Percentiles rank a stretch among this genome's conserved stretches.
Conservation (phyloP, 2,113 vertebrate genomes). For the Chionis minor region DNA sequence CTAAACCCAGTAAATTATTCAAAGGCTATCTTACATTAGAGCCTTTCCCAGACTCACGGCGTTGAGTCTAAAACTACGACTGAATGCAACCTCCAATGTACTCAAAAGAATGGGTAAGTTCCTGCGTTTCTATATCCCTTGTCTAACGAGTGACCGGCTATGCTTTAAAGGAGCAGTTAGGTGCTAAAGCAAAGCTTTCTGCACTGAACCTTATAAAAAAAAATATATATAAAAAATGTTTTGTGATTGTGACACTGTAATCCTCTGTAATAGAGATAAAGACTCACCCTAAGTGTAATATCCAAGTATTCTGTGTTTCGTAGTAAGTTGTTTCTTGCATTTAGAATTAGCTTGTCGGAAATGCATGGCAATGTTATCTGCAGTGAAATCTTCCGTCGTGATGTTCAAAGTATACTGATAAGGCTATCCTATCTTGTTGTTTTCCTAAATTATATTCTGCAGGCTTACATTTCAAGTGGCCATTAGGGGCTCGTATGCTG, state of each 20-base stretch:
- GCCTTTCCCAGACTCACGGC: conserved; percentile 90
- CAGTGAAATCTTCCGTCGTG: conserved; percentile 77
- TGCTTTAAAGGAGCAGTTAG: conserved; percentile 51
- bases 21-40: conserved; percentile 88
- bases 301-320: conserved; percentile 39
- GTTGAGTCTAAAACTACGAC: conserved; percentile 94
- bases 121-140: conserved; percentile 77
- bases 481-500: conserved; percentile 99
- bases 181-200: conserved; percentile 11
- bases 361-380: conserved; percentile 76
- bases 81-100: conserved; percentile 99
- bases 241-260: conserved; percentile 31
- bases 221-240: conserved; percentile 27
- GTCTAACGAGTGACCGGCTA: conserved; percentile 25
- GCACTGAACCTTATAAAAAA: conserved; percentile 47
- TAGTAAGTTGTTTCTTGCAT: conserved; percentile 57
- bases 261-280: conserved; percentile 28
- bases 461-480: conserved; percentile 99
- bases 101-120: conserved; percentile 99
- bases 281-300: conserved; percentile 30
- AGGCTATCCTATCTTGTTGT: conserved; percentile 83
- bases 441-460: conserved; percentile 88
- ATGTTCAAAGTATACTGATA: conserved; percentile 74
- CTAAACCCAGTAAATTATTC: conserved; percentile 76
- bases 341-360: conserved; percentile 70